Base-by-base conservation (phyloP, 2,113 vertebrate species). In the Eira barbara region DNA sequence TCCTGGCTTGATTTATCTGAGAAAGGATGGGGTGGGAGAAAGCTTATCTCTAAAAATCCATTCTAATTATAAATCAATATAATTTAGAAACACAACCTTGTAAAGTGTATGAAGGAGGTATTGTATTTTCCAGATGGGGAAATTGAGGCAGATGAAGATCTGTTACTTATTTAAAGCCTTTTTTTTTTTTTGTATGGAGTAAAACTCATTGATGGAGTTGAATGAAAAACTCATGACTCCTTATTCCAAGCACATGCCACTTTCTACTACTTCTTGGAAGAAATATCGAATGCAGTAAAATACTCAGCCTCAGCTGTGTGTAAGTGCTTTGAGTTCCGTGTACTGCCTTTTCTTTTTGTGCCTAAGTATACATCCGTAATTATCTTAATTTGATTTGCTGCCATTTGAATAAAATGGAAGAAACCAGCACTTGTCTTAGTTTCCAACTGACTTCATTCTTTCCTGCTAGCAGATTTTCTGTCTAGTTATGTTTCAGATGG, bases 341-440 rank as follows among this genome's bases (percentile, higher is more conserved):
- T 34, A 39, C 47, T 79, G 86, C 25, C 15, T 91, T 92, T 91
- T n/a, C 2, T 39, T 84, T 87, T 52, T 80, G 39, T 85, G 31
- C 65, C 65, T 95, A 94, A 87, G 42, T 97, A 55, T 91, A 94
- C 18, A 89, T 86, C 47, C 73, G 55, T 95, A 90, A 95, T 96
- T 87, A 92, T 55, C 86, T 81, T 95, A 95, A 94, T 97, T 96
- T 95, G 83, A 95, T 97, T 88, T 80, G 71, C 73, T 96, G 36
- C 49, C 42, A 76, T 90, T 98, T 90, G 74, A 96, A 95, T 96
- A 52, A 89, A 87, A 91, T 95, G 67, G 29, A 13, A 67, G 67
- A 80, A 63, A 61, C 0, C 39, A 88, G 55, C 47, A 65, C 80
- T 97, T 63, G 42, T 76, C 42, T 80, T 59, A 85, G 18, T 94